Base-by-base conservation (phyloP, 2,113 vertebrate genomes). In the Cichladusa arquata region DNA sequence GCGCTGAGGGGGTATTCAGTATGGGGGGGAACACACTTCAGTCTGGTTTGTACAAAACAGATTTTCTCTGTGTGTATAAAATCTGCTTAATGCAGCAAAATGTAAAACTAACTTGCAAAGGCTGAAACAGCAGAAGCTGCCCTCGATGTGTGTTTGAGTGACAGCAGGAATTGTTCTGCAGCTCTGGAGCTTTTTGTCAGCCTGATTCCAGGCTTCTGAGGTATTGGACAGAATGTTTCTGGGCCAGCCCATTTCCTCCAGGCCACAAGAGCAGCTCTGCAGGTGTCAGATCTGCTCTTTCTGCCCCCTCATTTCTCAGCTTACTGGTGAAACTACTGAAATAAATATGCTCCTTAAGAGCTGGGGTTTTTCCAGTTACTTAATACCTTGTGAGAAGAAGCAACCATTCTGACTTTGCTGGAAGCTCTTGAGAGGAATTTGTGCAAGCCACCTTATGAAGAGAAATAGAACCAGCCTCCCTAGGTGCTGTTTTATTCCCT, bases 41-140 rank as follows among this genome's bases (percentile, higher is more conserved):
- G 1, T 22, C 8, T 40, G 28, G 4, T 48, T 61, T 57, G 20
- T 26, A 7, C 1, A 2, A 47, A 58, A 5, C 12, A 11, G 14
- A 4, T 17, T 36, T 2, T 40, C 0, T 14, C 1, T 26, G 9
- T 10, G 3, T 6, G 2, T 58, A 5, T 57, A 42, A 69, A 65
- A 26, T 33, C 6, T 42, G 25, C 33, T 62, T 83, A 23, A 10
- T 2, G 2, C 9, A 44, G 18, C 34, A 45, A 58, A 64, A 67
- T 5, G 9, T 5, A 24, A 48, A 67, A 19, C 9, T 19, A 28
- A 18, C 33, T 38, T 64, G 11, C 8, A 78, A 24, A 67, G 26
- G 14, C 25, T 54, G 48, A 14, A 36, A n/a, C 33, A 82, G 38
- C 12, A 71, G 57, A 23, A 70, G 19, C 20, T 62, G 28, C 9